These are phyloP conservation scores for Tholera decimalis DNA, from an alignment of 2,888 invertebrate species.

Conservation along the genomic window DNA sequence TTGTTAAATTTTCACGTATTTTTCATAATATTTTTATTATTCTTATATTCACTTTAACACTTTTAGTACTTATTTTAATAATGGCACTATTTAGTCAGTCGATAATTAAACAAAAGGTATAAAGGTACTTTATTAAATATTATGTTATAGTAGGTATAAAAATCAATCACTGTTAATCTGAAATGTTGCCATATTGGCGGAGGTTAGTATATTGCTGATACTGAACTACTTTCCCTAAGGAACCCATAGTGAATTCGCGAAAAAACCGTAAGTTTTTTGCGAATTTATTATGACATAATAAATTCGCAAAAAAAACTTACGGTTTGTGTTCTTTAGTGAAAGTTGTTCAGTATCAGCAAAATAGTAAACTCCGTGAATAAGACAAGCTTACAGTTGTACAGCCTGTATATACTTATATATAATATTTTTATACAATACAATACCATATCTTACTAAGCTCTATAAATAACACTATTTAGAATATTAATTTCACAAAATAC, in stretches of 20 bases:
- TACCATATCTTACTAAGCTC: conserved; percentile 8
- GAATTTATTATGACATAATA: conserved; percentile 1
- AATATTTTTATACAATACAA: conserved; percentile 2
- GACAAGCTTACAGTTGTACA: neutral
- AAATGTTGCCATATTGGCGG: conserved; percentile 16
- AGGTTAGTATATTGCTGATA: conserved; percentile 12
- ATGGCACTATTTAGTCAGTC: conserved; percentile 18
- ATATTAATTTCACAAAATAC: conserved; percentile 8
- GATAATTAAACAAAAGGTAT: conserved; percentile 17
- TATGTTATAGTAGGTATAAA: conserved; percentile 14
- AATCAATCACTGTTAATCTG: conserved; percentile 14
- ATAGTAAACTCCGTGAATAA: conserved; percentile 12
- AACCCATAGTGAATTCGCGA: conserved; percentile 1
- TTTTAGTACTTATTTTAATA: conserved; percentile 9
- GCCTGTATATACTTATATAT: neutral
- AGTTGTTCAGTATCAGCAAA: conserved; percentile 11
- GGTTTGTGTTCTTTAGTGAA: conserved; percentile 1
- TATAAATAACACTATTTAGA: conserved; percentile 7
- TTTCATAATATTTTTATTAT: no score
- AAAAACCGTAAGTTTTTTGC: conserved; percentile 6
- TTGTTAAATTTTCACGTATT: no score
- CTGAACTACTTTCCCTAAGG: conserved; percentile 7
- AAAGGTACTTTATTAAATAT: conserved; percentile 16
- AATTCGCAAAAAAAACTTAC: no score
- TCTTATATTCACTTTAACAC: conserved; percentile 1